Conservation (phyloP, 2,113 vertebrate genomes). For the Peromyscus leucopus region DNA sequence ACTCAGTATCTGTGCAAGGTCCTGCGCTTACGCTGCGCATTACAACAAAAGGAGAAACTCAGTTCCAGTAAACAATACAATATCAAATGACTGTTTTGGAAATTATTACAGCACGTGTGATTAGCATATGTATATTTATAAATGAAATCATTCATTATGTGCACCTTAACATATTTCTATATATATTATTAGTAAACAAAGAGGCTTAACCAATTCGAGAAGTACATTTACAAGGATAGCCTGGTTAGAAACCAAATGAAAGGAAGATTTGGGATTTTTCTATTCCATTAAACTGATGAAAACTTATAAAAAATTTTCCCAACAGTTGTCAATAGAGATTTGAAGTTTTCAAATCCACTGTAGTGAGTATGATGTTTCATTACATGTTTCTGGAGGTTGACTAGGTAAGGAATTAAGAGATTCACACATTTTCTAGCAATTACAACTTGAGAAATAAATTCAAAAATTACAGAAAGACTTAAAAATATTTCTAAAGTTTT, state of each 20-base stretch:
- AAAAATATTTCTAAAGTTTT: not conserved
- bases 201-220: not conserved
- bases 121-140: not conserved
- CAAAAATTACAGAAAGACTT: not conserved
- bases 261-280: not conserved
- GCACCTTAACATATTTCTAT: not conserved
- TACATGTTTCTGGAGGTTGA: not conserved
- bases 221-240: not conserved
- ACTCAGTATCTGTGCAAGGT: not conserved
- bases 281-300: not conserved
- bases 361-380: not conserved
- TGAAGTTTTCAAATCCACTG: not conserved
- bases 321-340: not conserved
- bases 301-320: not conserved
- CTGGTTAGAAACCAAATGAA: not conserved
- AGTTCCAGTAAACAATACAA: not conserved
- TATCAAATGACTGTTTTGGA: not conserved
- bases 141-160: not conserved
- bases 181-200: not conserved
- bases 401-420: not conserved
- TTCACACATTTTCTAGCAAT: not conserved
- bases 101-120: not conserved
- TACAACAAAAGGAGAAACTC: not conserved
- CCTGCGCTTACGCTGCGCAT: not conserved
- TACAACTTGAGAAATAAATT: not conserved